Conservation (phyloP, 2,113 vertebrate species). For the Pantherophis guttatus region DNA sequence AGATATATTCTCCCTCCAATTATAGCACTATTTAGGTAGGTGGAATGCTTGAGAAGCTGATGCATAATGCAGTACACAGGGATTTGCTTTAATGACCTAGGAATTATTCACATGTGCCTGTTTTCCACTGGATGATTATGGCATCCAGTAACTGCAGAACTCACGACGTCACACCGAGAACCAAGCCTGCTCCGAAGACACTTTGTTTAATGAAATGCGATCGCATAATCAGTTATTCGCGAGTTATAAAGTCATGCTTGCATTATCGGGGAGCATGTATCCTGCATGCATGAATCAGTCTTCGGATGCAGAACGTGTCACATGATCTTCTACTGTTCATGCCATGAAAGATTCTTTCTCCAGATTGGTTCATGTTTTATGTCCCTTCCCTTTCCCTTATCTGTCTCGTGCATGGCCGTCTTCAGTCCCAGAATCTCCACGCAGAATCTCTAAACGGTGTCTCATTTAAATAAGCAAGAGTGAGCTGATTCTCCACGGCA, state of each 20-base stretch:
- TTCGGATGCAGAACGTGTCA: not conserved
- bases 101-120: not conserved
- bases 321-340: not conserved
- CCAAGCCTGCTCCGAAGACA: too few relatives aligned
- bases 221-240: not conserved
- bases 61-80: not conserved
- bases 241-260: not conserved
- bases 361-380: not conserved
- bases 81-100: not conserved
- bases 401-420: not conserved
- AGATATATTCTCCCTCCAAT: not conserved
- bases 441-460: not conserved
- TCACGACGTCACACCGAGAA: not conserved
- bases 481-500: not conserved
- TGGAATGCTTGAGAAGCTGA: not conserved
- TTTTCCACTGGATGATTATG: not conserved
- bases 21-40: not conserved
- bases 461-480: not conserved
- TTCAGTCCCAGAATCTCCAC: not conserved
- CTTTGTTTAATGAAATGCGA: not conserved
- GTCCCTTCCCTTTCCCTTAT: not conserved
- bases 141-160: not conserved
- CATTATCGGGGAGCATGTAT: not conserved
- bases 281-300: not conserved
- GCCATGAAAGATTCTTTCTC: not conserved